A percentile compares a stretch with the other conserved stretches of the same genome.
Conservation (phyloP, 2,888 invertebrate species). For the Perizoma affinitatum region DNA sequence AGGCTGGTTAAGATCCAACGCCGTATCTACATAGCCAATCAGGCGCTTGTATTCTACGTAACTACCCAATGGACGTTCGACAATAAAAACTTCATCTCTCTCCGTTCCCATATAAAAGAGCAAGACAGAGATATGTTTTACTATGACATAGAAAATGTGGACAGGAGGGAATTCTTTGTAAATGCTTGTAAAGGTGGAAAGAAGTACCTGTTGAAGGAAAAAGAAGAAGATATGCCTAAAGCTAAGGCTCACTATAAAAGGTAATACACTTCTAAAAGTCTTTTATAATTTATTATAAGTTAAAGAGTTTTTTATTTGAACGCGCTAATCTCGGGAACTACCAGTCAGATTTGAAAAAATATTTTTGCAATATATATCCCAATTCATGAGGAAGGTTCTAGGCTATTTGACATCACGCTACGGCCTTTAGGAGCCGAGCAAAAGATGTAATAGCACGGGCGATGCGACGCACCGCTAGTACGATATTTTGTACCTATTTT, state of each 20-base stretch:
- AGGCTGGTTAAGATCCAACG: constrained; percentile 92
- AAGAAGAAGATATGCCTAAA: constrained; percentile 79
- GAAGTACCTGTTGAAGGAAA: constrained; percentile 87
- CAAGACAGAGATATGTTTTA: constrained; percentile 83
- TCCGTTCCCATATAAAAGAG: constrained; percentile 78
- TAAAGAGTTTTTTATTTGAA: too few relatives aligned
- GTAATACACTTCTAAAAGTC: too few relatives aligned
- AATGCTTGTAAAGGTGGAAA: constrained; percentile 85
- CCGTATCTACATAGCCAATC: constrained; percentile 90
- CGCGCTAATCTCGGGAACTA: too few relatives aligned
- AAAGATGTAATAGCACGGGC: too few relatives aligned
- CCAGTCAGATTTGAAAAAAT: too few relatives aligned
- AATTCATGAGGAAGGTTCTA: too few relatives aligned
- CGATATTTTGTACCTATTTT: too few relatives aligned
- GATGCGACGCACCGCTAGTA: too few relatives aligned
- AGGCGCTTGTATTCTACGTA: constrained; percentile 89
- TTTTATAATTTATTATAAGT: too few relatives aligned
- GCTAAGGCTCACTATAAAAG: constrained; percentile 79
- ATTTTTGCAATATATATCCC: too few relatives aligned
- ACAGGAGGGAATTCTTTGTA: constrained; percentile 78
- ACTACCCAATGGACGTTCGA: constrained; percentile 90
- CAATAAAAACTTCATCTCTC: constrained; percentile 83
- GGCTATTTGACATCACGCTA: too few relatives aligned
- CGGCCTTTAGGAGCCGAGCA: too few relatives aligned
- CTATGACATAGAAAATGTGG: constrained; percentile 83